These are phyloP conservation scores for Cataglyphis rosenhaueri DNA, from an alignment of 2,888 invertebrate species.

Conservation along the genomic window DNA sequence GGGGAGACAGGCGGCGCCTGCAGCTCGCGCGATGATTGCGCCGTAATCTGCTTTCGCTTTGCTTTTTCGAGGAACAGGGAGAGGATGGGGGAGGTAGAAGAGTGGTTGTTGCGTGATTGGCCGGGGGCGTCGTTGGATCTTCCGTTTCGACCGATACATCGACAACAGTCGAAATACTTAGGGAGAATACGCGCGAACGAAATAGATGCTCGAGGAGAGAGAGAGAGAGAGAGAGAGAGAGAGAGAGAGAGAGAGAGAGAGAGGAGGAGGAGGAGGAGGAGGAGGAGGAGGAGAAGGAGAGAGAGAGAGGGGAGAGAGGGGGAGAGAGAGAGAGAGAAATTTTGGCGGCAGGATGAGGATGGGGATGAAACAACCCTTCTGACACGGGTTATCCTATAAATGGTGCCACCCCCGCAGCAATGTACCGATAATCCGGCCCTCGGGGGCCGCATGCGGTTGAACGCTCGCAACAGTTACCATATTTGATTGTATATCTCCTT, in stretches of 20 bases:
- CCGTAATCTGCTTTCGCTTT: conserved; percentile 84
- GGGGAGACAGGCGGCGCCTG: conserved; percentile 28
- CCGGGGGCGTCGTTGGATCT: conserved; percentile 72
- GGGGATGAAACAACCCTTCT: conserved; percentile 72
- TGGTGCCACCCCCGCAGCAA: conserved; percentile 77
- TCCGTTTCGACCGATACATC: conserved; percentile 60
- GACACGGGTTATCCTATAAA: conserved; percentile 84
- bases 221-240: conserved; percentile 42
- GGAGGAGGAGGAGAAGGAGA: conserved; percentile 10
- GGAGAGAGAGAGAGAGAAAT: conserved; percentile 42
- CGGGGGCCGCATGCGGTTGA: conserved; percentile 84
- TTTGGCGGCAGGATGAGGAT: conserved; percentile 32
- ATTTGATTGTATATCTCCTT: conserved; percentile 82
- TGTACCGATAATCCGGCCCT: conserved; percentile 83
- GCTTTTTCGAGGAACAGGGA: conserved; percentile 71
- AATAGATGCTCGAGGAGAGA: conserved; percentile 33
- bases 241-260: conserved; percentile 9
- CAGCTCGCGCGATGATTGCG: conserved; percentile 81
- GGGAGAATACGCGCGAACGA: conserved; percentile 36
- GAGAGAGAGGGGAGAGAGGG: background rate
- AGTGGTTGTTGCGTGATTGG: conserved; percentile 67
- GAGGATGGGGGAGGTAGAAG: background rate
- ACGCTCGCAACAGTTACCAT: conserved; percentile 84
- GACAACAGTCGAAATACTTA: conserved; percentile 56
- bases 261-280: background rate